A percentile compares a stretch with the other conserved stretches of the same genome.
Conservation (phyloP, 2,888 invertebrate species). For the Isoperla grammatica region DNA sequence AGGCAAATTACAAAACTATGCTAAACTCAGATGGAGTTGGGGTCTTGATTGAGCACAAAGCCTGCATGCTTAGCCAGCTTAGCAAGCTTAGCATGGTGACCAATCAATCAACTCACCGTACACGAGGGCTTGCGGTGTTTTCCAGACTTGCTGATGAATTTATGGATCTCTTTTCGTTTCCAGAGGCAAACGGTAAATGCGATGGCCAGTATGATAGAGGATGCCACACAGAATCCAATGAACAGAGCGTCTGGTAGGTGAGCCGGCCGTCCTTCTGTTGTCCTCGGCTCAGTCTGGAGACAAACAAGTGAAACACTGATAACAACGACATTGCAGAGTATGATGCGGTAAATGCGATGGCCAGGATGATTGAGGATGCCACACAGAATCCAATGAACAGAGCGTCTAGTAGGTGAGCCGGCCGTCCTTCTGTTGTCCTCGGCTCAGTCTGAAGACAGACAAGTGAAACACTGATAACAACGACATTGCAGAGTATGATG, state of each 20-base stretch:
- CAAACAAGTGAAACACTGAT: too few species aligned
- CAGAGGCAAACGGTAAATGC: conserved; percentile 31
- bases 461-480: too few species aligned
- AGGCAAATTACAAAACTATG: too few species aligned
- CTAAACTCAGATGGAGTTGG: too few species aligned
- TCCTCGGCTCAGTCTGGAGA: not conserved
- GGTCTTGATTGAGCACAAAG: too few species aligned
- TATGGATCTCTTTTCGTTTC: conserved; percentile 32
- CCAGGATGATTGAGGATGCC: not conserved
- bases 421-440: not conserved
- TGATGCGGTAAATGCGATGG: conserved; percentile 21
- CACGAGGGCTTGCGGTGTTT: conserved; percentile 24
- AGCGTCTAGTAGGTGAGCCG: not conserved
- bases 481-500: too few species aligned
- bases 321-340: too few species aligned
- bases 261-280: not conserved
- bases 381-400: not conserved
- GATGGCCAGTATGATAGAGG: conserved; percentile 9
- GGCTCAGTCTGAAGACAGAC: not conserved
- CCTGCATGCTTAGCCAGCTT: too few species aligned
- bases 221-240: not conserved
- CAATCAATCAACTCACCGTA: conserved; percentile 25
- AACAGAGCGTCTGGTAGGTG: not conserved
- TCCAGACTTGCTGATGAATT: conserved; percentile 21
- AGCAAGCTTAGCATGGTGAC: too few species aligned